Evolutionary conservation across 2,797 vertebrate species (phyloP).

Genomic region (Meda fulgida): DNA sequence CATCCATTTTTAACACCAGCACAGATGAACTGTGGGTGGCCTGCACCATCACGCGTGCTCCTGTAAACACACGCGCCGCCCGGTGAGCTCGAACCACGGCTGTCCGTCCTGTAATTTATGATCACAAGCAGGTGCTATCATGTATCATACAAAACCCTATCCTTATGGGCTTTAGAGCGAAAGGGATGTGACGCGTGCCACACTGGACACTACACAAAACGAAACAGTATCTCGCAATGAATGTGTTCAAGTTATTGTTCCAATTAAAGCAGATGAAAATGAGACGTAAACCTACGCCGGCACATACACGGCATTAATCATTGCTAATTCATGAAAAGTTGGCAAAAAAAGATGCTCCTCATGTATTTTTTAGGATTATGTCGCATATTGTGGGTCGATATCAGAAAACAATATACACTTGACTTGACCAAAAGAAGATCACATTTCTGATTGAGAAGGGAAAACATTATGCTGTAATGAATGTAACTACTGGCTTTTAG

Average conservation of each 20-base stretch:
- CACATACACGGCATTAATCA: constrained; percentile 69
- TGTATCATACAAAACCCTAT: constrained; percentile 75
- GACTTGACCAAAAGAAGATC: constrained; percentile 12
- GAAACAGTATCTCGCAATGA: constrained; percentile 54
- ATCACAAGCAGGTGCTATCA: constrained; percentile 61
- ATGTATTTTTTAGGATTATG: constrained; percentile 36
- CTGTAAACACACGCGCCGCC: constrained; percentile 42
- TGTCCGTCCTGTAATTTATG: constrained; percentile 30
- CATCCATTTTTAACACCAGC: constrained; percentile 81
- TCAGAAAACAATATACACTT: constrained; percentile 5
- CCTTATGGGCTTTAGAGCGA: constrained; percentile 54
- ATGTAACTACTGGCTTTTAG: constrained; percentile 47
- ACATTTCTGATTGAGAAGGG: constrained; percentile 17
- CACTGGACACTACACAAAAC: constrained; percentile 58
- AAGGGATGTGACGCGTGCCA: constrained; percentile 69
- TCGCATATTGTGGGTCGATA: constrained; percentile 18
- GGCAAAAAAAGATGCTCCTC: constrained; percentile 26
- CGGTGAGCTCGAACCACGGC: constrained; percentile 43
- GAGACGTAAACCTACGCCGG: constrained; percentile 70
- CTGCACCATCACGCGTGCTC: constrained; percentile 57
- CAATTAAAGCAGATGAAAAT: constrained; percentile 77
- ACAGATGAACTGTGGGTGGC: constrained; percentile 72
- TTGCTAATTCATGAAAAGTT: constrained; percentile 63
- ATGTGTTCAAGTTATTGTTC: constrained; percentile 71
- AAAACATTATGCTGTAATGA: constrained; percentile 41